Base-by-base conservation (phyloP, 1,140 invertebrate species). In the Sipha flava region DNA sequence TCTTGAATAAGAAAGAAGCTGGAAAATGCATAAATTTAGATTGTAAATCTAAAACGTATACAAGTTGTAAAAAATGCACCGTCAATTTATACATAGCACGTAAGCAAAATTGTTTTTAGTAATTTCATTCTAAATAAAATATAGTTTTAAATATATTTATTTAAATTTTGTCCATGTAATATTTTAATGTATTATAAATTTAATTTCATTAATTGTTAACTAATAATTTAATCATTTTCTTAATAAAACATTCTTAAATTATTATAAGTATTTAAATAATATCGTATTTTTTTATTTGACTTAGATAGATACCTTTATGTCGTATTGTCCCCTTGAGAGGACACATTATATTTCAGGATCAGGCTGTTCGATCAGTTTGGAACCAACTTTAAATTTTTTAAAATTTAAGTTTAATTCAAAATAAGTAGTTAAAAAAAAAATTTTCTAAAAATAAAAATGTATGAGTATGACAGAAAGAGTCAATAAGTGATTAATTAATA, bases 331-430 rank as follows among this genome's bases (percentile, higher is more conserved):
- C 37, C 5, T 64, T 37, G 16, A 40, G 62, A 64, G 12, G 29
- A 64, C 62, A 64, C 62, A 64, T 64, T 64, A 34, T 40, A 64
- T 64, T 31, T 64, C 62, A 64, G 34, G 62, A 64, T 64, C 62
- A 66, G 52, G n/a, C 47, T 49, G 47, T 49, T 18, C 16, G 18
- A 64, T 37, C 59, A n/a, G 37, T 37, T 37, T 64, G 18, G 31
- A 31, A 64, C 59, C 59, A 64, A 64, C 34, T 18, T 64, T 64
- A 64, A 64, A 34, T 52, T 52, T 52, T 52, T 52, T 52, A 18
- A 18, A 52, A 52, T 18, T 52, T n/a, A 52, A n/a, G 14, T 52
- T 10, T 18, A n/a, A n/a, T n/a, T n/a, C n/a, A n/a, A n/a, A n/a
- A n/a, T n/a, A n/a, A n/a, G n/a, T n/a, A n/a, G n/a, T n/a, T n/a